Evolutionary conservation across 2,113 vertebrate species (phyloP), one percentile per base, ranked within the genome.

Genomic region (Thymallus thymallus): DNA sequence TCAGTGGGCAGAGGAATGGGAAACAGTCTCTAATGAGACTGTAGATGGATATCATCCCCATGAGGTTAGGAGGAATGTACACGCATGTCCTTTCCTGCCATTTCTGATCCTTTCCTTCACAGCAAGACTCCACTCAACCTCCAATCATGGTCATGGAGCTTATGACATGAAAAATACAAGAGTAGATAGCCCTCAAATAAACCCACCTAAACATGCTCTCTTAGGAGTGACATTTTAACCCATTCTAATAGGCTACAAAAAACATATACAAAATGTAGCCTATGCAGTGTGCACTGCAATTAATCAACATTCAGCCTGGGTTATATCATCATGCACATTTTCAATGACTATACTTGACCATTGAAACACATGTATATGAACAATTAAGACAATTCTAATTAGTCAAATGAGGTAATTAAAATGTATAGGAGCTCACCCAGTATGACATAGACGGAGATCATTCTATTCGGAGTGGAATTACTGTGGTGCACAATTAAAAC

Each of bases 1-100:
- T 45, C 41, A 46, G 63, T 7, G 72, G 41, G 23, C 18, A 56
- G 26, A 29, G 64, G 10, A 10, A 60, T 75, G 64, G 61, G 45
- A 67, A 69, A 73, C 62, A 69, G 71, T 84, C 71, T 81, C n/a
- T 60, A 60, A 60, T 60, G 18, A 60, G 56, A 7, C n/a, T 60
- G 56, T n/a, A 60, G 70, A 60, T 60, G 56, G 20, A 13, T 60
- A 60, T 60, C 56, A 22, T 22, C 20, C 56, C 56, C 56, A 9
- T 60, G 56, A n/a, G 56, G 6, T 0, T 23, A 22, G n/a, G 56
- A 76, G 69, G 30, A 73, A 51, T 76, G 56, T 16, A 60, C 56
- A 60, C 7, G n/a, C n/a, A 60, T 22, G 69, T 65, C 78, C 6
- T 60, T 22, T 60, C 56, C n/a, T 60, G 51, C 4, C n/a, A n/a